A percentile compares a stretch with the other conserved stretches of the same genome.
Evolutionary conservation across 1,140 invertebrate genomes (phyloP).

Genomic region (Euura saliciscinereae): DNA sequence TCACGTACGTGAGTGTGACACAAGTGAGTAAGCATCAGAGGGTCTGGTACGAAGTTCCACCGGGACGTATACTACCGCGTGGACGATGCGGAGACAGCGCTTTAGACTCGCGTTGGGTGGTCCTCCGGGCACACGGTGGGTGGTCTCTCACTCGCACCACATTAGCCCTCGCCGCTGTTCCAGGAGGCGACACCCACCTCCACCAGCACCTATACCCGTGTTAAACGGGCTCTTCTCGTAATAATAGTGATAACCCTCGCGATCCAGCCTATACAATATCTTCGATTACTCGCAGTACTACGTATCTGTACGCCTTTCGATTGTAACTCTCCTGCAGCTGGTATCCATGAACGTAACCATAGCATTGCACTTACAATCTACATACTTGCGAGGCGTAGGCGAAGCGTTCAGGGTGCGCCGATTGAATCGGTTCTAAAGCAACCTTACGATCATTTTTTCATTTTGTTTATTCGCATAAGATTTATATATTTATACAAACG

Average conservation of each 20-base stretch:
- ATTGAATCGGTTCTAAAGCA: too few relatives aligned
- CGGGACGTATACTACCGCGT: not conserved
- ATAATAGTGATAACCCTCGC: not conserved
- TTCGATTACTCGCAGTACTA: not conserved
- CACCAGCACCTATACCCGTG: slow-evolving; percentile 2
- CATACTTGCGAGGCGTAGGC: not conserved
- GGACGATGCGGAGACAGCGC: slow-evolving; percentile 1
- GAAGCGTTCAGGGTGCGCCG: not conserved
- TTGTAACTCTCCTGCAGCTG: too few relatives aligned
- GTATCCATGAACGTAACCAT: too few relatives aligned
- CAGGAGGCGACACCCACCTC: slow-evolving; percentile 6
- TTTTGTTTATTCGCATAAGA: too few relatives aligned
- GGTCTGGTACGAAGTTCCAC: not conserved
- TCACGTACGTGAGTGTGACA: not conserved
- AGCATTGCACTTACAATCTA: too few relatives aligned
- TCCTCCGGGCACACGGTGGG: slow-evolving; percentile 36
- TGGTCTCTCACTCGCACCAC: slow-evolving; percentile 51
- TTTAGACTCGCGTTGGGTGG: slow-evolving; percentile 30
- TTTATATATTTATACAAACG: too few relatives aligned
- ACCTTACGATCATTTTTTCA: too few relatives aligned
- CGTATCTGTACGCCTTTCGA: not conserved
- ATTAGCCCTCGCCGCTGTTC: not conserved
- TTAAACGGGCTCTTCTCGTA: slow-evolving; percentile 7
- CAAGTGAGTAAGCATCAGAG: not conserved
- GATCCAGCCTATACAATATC: not conserved